Evolutionary conservation across 1,140 invertebrate genomes (phyloP).

Genomic region (Homarus americanus): DNA sequence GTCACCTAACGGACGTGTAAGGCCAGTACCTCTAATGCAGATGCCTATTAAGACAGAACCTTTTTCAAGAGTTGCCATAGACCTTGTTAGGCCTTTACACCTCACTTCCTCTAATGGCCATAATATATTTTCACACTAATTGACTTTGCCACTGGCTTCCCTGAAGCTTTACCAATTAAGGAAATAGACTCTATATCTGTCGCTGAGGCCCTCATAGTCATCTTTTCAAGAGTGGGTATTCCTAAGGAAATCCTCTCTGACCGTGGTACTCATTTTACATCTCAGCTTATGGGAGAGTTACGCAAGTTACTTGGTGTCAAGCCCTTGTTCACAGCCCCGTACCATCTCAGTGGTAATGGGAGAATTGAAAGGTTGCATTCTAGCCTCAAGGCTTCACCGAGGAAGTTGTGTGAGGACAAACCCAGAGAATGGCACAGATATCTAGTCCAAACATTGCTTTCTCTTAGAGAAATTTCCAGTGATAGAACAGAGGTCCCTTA

Average conservation of each 20-base stretch:
- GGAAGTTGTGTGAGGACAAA: slow-evolving; percentile 30
- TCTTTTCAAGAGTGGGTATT: slow-evolving; percentile 42
- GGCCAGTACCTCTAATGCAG: no score
- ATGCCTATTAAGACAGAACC: no score
- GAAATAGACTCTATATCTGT: not conserved
- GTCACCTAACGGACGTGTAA: no score
- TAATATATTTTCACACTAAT: slow-evolving; percentile 33
- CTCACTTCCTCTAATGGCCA: slow-evolving; percentile 18
- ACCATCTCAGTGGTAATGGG: slow-evolving; percentile 23
- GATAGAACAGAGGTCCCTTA: not conserved
- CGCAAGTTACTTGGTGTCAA: slow-evolving; percentile 15
- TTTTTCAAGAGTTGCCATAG: slow-evolving; percentile 19
- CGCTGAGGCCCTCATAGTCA: not conserved
- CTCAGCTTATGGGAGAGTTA: slow-evolving; percentile 21
- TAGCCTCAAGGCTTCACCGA: slow-evolving; percentile 1
- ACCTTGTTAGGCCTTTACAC: slow-evolving; percentile 21
- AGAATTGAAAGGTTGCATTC: slow-evolving; percentile 1
- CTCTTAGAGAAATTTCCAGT: not conserved
- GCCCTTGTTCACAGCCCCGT: slow-evolving; percentile 11
- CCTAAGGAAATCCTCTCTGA: slow-evolving; percentile 15
- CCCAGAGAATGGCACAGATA: slow-evolving; percentile 33
- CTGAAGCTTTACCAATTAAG: slow-evolving; percentile 33
- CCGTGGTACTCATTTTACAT: slow-evolving; percentile 29
- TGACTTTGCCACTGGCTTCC: slow-evolving; percentile 42
- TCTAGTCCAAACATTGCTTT: not conserved